phyloP scores from a whole-genome alignment of 2,113 vertebrate genomes.

The Marcusenius ussheri region DNA sequence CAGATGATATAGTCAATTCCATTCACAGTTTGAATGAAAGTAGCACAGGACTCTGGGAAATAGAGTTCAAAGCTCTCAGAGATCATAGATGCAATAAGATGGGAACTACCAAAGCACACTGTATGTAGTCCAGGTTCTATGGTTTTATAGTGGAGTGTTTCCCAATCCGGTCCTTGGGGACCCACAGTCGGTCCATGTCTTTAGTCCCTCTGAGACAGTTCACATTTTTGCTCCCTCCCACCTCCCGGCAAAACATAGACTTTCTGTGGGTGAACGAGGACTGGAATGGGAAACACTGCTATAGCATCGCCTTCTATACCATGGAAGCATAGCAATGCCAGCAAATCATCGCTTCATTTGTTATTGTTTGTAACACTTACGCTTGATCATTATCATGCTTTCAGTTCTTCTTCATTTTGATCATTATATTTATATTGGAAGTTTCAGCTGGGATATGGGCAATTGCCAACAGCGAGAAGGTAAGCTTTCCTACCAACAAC shows the following conservation, averaged over 20 bases:
- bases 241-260: not conserved
- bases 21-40: not conserved
- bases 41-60: not conserved
- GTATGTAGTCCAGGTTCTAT: not conserved
- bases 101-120: not conserved
- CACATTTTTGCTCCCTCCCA: not conserved
- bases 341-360: not conserved
- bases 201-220: not conserved
- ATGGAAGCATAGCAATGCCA: not conserved
- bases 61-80: not conserved
- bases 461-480: constrained; percentile 75
- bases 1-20: not conserved
- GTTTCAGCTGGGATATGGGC: constrained; percentile 90
- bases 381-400: not conserved
- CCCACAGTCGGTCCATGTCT: not conserved
- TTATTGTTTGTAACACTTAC: not conserved
- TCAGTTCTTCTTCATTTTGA: constrained; percentile 88
- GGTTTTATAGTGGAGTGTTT: not conserved
- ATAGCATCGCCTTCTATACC: not conserved
- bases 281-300: not conserved
- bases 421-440: constrained; percentile 85
- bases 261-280: not conserved
- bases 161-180: not conserved
- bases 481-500: constrained; percentile 36
- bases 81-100: not conserved